Conservation (phyloP, 2,888 invertebrate genomes). For the Oxytorus armatus region DNA sequence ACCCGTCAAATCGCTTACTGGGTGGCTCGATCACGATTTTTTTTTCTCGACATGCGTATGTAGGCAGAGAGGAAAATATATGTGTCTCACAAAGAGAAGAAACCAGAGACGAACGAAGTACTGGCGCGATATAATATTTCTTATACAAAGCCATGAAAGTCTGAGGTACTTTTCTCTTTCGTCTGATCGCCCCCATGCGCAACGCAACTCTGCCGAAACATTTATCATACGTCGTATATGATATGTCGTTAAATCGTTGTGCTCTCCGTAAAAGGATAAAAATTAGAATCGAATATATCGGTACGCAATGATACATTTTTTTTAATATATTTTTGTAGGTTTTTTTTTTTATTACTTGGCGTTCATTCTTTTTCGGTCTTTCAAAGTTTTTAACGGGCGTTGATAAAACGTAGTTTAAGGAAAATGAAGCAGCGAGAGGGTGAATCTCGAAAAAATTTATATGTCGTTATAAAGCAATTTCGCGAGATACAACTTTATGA, state of each 20-base stretch:
- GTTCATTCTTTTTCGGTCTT: too few species aligned
- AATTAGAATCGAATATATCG: background rate
- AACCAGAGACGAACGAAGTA: constrained; percentile 14
- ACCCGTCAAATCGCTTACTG: too few species aligned
- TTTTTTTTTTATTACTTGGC: too few species aligned
- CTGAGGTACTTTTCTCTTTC: background rate
- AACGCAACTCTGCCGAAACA: background rate
- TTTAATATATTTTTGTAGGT: too few species aligned
- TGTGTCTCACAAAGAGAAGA: constrained; percentile 39
- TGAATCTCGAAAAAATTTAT: background rate
- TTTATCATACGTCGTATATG: background rate
- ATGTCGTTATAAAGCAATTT: constrained; percentile 8
- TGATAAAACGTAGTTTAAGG: too few species aligned
- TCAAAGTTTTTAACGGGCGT: too few species aligned
- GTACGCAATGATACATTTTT: background rate
- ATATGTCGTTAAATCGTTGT: background rate
- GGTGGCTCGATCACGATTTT: too few species aligned
- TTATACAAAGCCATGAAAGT: constrained; percentile 41
- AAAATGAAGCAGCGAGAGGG: too few species aligned
- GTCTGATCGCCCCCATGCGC: too few species aligned
- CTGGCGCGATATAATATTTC: constrained; percentile 35
- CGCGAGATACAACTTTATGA: background rate
- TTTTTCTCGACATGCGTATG: constrained; percentile 55
- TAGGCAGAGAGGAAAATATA: constrained; percentile 31
- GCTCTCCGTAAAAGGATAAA: background rate